These are phyloP conservation scores for Pleuronectes platessa DNA, from an alignment of 2,113 vertebrate species.

Conservation along the genomic window DNA sequence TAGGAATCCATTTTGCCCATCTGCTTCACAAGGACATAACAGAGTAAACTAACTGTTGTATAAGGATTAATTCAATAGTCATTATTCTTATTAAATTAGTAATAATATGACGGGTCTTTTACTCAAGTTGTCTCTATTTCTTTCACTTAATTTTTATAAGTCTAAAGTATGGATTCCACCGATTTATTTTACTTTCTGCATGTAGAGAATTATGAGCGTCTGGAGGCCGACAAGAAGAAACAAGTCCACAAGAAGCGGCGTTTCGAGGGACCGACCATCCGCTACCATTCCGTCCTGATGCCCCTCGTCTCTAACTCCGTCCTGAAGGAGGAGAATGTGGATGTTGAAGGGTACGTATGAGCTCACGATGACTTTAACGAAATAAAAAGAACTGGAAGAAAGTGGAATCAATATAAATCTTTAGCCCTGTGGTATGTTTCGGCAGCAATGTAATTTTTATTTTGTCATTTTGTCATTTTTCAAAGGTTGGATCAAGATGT, in stretches of 20 bases:
- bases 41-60: too few relatives aligned
- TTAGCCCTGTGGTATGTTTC: too few relatives aligned
- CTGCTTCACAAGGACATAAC: too few relatives aligned
- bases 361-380: too few relatives aligned
- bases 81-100: too few relatives aligned
- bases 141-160: background rate
- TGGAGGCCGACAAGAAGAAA: conserved; percentile 97
- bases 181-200: conserved; percentile 20
- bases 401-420: too few relatives aligned
- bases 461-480: background rate
- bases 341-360: conserved; percentile 90
- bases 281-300: conserved; percentile 93
- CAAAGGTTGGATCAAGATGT: conserved; percentile 89
- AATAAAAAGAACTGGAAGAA: too few relatives aligned
- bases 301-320: conserved; percentile 86
- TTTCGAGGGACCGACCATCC: conserved; percentile 91
- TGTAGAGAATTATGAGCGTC: conserved; percentile 94
- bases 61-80: background rate
- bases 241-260: conserved; percentile 94
- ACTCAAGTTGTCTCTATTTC: too few relatives aligned
- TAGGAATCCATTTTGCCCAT: background rate
- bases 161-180: background rate
- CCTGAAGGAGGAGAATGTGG: conserved; percentile 93
- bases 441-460: background rate
- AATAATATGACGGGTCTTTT: too few relatives aligned